A percentile compares a stretch with the other conserved stretches of the same genome.
Evolutionary conservation across 2,797 vertebrate species (phyloP).

Genomic region (Megaceryle alcyon): DNA sequence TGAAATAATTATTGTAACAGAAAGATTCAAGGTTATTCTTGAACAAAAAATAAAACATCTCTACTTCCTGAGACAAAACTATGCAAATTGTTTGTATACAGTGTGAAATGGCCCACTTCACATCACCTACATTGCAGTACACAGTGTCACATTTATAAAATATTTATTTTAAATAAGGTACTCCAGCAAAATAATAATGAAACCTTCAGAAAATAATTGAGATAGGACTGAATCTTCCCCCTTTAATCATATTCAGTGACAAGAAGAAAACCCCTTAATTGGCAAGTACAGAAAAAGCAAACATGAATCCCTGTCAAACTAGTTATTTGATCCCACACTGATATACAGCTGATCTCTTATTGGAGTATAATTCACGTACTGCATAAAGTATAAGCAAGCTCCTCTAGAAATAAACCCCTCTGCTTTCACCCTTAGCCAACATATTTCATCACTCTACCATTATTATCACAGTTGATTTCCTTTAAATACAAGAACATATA

Average conservation of each 20-base stretch:
- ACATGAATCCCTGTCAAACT: slow-evolving; percentile 29
- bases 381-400: background rate
- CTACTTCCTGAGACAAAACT: background rate
- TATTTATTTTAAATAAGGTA: background rate
- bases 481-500: background rate
- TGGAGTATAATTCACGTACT: slow-evolving; percentile 6
- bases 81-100: background rate
- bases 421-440: background rate
- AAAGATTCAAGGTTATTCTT: background rate
- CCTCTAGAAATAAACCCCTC: background rate
- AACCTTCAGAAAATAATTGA: slow-evolving; percentile 12
- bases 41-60: background rate
- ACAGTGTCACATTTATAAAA: background rate
- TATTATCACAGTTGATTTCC: background rate
- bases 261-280: slow-evolving; percentile 20
- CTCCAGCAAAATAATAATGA: background rate
- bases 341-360: slow-evolving; percentile 43
- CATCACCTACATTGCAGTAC: background rate
- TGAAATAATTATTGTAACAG: background rate
- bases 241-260: background rate
- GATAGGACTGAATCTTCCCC: background rate
- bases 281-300: slow-evolving; percentile 11
- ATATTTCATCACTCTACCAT: background rate
- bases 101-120: background rate
- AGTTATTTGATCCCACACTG: slow-evolving; percentile 36